A percentile compares a stretch with the other conserved stretches of the same genome.
Evolutionary conservation across 2,888 invertebrate genomes (phyloP).

Genomic region (Drosophila parthenogenetica): DNA sequence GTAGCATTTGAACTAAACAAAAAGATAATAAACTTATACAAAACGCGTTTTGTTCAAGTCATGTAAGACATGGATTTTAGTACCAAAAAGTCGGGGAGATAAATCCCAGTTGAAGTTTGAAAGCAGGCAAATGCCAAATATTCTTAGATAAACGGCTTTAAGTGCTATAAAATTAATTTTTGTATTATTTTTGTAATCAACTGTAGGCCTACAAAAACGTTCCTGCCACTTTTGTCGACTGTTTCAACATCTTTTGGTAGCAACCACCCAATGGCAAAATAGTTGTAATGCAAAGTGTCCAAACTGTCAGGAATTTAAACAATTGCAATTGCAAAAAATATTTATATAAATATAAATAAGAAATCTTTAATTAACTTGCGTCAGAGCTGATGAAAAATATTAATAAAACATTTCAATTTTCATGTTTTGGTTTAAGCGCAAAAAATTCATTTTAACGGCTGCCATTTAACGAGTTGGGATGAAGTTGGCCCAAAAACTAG

Average conservation of each 20-base stretch:
- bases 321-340: slow-evolving; percentile 40
- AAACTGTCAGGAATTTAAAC: slow-evolving; percentile 53
- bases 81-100: slow-evolving; percentile 1
- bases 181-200: neutral
- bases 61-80: slow-evolving; percentile 28
- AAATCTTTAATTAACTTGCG: slow-evolving; percentile 71
- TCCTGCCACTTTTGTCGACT: slow-evolving; percentile 36
- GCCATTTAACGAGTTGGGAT: slow-evolving; percentile 37
- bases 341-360: slow-evolving; percentile 8
- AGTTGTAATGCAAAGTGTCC: slow-evolving; percentile 51
- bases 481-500: slow-evolving; percentile 36
- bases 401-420: slow-evolving; percentile 79
- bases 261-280: slow-evolving; percentile 31
- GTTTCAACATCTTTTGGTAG: neutral
- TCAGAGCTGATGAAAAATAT: slow-evolving; percentile 72
- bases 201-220: neutral
- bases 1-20: slow-evolving; percentile 14
- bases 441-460: slow-evolving; percentile 47
- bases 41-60: slow-evolving; percentile 27
- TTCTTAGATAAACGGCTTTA: neutral
- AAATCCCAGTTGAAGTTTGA: neutral
- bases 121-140: neutral
- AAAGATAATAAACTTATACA: slow-evolving; percentile 17
- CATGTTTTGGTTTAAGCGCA: slow-evolving; percentile 37
- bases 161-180: neutral